A percentile compares a stretch with the other conserved stretches of the same genome.
phyloP scores from a whole-genome alignment of 2,888 invertebrate genomes.

The Xestia rhomboidea region DNA sequence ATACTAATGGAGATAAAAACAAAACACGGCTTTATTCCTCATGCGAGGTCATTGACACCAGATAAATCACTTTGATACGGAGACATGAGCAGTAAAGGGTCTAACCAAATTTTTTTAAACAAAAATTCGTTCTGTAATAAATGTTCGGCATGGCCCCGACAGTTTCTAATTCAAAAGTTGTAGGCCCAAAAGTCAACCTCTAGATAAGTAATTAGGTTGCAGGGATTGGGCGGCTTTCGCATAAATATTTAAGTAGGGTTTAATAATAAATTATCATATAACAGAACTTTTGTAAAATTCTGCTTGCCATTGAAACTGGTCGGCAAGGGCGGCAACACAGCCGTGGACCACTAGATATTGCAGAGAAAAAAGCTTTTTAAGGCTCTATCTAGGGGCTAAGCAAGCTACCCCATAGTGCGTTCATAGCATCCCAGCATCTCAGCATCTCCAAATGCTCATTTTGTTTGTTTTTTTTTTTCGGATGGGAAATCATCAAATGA shows the following conservation, averaged over 20 bases:
- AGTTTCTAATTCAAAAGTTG: slow-evolving; percentile 8
- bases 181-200: not conserved
- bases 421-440: too few relatives aligned
- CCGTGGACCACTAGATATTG: too few relatives aligned
- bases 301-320: not conserved
- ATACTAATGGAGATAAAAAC: slow-evolving; percentile 33
- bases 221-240: not conserved
- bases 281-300: not conserved
- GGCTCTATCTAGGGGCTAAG: not conserved
- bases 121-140: not conserved
- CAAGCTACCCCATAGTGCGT: not conserved
- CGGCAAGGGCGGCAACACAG: not conserved
- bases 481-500: too few relatives aligned
- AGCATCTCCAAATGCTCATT: too few relatives aligned
- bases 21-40: slow-evolving; percentile 19
- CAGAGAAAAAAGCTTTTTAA: not conserved
- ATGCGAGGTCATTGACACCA: slow-evolving; percentile 20
- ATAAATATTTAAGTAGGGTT: slow-evolving; percentile 4
- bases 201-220: slow-evolving; percentile 6
- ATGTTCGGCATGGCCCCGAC: not conserved
- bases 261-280: slow-evolving; percentile 8
- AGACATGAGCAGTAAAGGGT: slow-evolving; percentile 11
- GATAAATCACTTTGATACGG: slow-evolving; percentile 41
- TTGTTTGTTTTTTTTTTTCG: too few relatives aligned
- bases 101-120: not conserved